These are phyloP conservation scores for Lithobates sylvaticus DNA, from an alignment of 2,797 vertebrate species.

Conservation along the genomic window DNA sequence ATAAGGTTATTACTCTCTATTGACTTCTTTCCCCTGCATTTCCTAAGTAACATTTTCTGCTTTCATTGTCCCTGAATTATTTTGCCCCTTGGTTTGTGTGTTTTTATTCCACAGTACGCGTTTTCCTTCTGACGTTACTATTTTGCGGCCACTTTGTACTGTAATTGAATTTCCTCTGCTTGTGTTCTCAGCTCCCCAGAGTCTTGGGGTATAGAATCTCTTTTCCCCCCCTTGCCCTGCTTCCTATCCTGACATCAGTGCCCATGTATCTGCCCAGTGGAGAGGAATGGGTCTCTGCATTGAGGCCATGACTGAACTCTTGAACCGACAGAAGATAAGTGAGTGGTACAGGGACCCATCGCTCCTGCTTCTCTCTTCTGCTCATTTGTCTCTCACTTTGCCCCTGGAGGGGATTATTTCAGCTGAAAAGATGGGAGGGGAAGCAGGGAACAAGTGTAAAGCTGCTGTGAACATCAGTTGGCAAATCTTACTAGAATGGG, in stretches of 20 bases:
- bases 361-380: constrained; percentile 59
- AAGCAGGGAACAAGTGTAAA: constrained; percentile 51
- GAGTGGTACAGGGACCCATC: constrained; percentile 62
- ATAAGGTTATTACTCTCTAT: background rate
- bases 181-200: constrained; percentile 21
- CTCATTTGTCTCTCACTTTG: constrained; percentile 57
- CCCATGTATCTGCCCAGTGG: constrained; percentile 46
- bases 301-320: constrained; percentile 62
- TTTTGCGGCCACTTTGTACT: constrained; percentile 15
- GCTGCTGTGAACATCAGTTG: constrained; percentile 44
- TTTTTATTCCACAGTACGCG: constrained; percentile 6
- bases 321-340: constrained; percentile 62
- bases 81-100: constrained; percentile 9
- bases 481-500: constrained; percentile 30
- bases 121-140: constrained; percentile 32
- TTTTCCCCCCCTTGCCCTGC: constrained; percentile 18
- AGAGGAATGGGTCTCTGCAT: constrained; percentile 55
- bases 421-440: constrained; percentile 43
- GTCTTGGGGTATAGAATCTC: constrained; percentile 26
- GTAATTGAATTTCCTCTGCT: constrained; percentile 17
- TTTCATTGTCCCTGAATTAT: constrained; percentile 18
- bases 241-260: constrained; percentile 11
- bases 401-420: constrained; percentile 60
- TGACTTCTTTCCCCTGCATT: background rate
- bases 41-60: background rate